Base-by-base conservation (phyloP, 2,888 invertebrate species). In the Thecocarcelia acutangulata region DNA sequence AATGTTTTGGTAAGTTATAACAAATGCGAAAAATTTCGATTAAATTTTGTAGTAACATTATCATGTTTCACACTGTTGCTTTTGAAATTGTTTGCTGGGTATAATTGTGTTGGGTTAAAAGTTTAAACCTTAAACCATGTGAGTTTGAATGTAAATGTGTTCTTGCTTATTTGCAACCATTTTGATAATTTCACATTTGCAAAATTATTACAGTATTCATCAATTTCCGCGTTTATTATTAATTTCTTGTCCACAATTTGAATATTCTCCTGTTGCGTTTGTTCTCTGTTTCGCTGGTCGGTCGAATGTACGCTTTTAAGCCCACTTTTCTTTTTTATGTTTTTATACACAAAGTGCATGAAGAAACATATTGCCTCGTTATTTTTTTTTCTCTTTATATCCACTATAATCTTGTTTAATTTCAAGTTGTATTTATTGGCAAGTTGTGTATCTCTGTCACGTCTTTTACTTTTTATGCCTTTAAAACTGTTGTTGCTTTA, bases 391-490 rank as follows among this genome's bases (percentile, higher is more conserved):
- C 40, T 28, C 19, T 59, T 58, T 19, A 50, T 74, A 69, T 77
- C 19, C 63, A 78, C 76, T 69, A 69, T 76, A 69, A 76, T 76
- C 69, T 69, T 76, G 61, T 76, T 76, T 69, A 63, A 76, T 69
- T 76, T 61, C 46, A 54, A 66, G 44, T 44, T 50, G 63, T 72
- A 72, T 77, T 77, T 77, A 77, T 78, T 70, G 56, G 56, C 56
- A 54, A 78, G 70, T 70, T 78, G 64, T 78, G 56, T 66, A 52
- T 58, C 72, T 79, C 40, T 79, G 78, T 79, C 78, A 79, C 78
- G 78, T 79, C 46, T 77, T 69, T 70, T 61, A 33, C 63, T 48
- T 33, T 66, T 52, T 33, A 52, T 54, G 58, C 52, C 44, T 50
- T 58, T 28, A 78, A 72, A 56, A 33, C 46, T 52, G 50, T 72